Percentiles rank a stretch among this genome's conserved stretches.
These are phyloP conservation scores for Masnerella sp. DNA, from an alignment of 2,888 invertebrate genomes.

Conservation along the genomic window DNA sequence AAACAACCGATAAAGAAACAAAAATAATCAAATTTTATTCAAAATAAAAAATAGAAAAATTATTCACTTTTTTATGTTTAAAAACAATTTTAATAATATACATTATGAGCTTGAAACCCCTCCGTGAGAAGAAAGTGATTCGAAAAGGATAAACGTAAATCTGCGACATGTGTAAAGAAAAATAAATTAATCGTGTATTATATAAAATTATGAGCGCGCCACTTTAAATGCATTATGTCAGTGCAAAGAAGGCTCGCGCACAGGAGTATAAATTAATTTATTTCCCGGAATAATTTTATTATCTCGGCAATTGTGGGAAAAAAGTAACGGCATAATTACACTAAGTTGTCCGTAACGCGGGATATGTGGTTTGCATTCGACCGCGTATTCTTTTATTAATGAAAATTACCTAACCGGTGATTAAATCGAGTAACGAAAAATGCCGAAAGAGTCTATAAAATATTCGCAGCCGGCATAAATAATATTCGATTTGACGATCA, in stretches of 20 bases:
- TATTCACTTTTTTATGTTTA: too few species aligned
- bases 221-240: constrained; percentile 29
- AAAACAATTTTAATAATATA: too few species aligned
- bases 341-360: constrained; percentile 7
- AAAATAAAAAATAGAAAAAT: too few species aligned
- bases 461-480: background rate
- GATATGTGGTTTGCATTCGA: constrained; percentile 1
- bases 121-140: too few species aligned
- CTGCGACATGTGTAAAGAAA: constrained; percentile 25
- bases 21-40: too few species aligned
- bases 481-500: background rate
- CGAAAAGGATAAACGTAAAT: too few species aligned
- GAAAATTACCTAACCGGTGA: constrained; percentile 4
- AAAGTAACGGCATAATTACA: constrained; percentile 20
- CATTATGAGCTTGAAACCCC: too few species aligned
- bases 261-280: constrained; percentile 42
- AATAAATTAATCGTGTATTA: constrained; percentile 33
- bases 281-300: constrained; percentile 29
- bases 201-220: constrained; percentile 35
- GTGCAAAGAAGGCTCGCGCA: constrained; percentile 33
- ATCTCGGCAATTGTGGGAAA: constrained; percentile 21
- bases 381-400: constrained; percentile 13
- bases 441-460: too few species aligned
- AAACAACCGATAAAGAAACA: too few species aligned
- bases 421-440: too few species aligned